These are phyloP conservation scores for Phenacoccus solenopsis DNA, from an alignment of 1,140 invertebrate species.

Conservation along the genomic window DNA sequence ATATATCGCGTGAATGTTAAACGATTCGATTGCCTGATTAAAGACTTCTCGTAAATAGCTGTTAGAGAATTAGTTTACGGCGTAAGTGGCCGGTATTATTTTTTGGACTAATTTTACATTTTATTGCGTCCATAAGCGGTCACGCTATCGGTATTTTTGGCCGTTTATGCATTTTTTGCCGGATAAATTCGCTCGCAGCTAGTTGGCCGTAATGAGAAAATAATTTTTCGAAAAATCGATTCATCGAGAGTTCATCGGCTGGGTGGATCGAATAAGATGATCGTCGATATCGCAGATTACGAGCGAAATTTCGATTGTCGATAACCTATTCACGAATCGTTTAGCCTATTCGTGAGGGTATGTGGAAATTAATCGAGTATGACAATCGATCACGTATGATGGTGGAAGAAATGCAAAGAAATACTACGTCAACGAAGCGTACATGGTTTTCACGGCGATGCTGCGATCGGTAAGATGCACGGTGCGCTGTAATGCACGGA, in stretches of 20 bases:
- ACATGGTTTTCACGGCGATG: too few species aligned
- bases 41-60: neutral
- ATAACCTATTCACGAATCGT: neutral
- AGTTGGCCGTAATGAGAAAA: too few species aligned
- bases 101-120: too few species aligned
- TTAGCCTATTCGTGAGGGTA: neutral
- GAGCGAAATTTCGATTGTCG: too few species aligned
- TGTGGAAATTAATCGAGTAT: neutral
- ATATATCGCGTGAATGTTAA: neutral
- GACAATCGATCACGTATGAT: neutral
- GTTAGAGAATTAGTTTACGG: neutral
- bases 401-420: neutral
- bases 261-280: too few species aligned
- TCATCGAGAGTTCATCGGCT: too few species aligned
- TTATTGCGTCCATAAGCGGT: neutral
- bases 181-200: too few species aligned
- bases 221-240: too few species aligned
- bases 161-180: too few species aligned
- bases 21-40: neutral
- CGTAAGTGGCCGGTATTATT: neutral
- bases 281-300: too few species aligned
- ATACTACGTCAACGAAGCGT: neutral
- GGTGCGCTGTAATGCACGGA: neutral
- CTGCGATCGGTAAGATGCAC: neutral
- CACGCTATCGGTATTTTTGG: neutral